phyloP scores from a whole-genome alignment of 2,797 vertebrate species.

The Ataeniobius toweri region DNA sequence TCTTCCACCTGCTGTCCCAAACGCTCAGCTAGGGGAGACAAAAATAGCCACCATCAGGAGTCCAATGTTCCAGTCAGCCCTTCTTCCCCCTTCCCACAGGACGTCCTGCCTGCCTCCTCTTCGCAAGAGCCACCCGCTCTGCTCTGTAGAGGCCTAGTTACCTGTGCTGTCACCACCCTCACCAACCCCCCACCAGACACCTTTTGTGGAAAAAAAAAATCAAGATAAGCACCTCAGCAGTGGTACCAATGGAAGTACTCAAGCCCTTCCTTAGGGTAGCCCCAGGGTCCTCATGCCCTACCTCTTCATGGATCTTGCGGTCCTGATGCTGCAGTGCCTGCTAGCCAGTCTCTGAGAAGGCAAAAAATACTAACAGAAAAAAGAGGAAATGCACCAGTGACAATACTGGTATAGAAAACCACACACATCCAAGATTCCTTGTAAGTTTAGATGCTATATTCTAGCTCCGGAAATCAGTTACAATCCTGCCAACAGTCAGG shows the following conservation, averaged over 20 bases:
- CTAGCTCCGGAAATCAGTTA: conserved; percentile 52
- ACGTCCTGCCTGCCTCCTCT: conserved; percentile 75
- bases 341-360: conserved; percentile 76
- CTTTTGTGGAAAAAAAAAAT: conserved; percentile 72
- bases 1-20: conserved; percentile 81
- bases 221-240: conserved; percentile 83
- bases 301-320: conserved; percentile 79
- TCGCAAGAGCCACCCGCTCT: conserved; percentile 65
- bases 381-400: conserved; percentile 73
- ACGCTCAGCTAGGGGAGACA: conserved; percentile 81
- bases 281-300: conserved; percentile 84
- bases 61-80: conserved; percentile 68
- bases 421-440: conserved; percentile 68
- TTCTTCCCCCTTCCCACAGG: conserved; percentile 74
- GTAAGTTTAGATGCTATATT: conserved; percentile 37
- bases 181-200: conserved; percentile 74
- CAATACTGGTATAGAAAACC: conserved; percentile 59
- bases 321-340: conserved; percentile 85
- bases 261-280: conserved; percentile 75
- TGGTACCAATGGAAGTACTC: conserved; percentile 77
- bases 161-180: conserved; percentile 74
- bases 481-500: conserved; percentile 63
- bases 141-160: conserved; percentile 75
- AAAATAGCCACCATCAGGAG: conserved; percentile 82
- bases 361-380: conserved; percentile 70